phyloP scores from a whole-genome alignment of 1,140 invertebrate genomes.

The Maconellicoccus hirsutus region DNA sequence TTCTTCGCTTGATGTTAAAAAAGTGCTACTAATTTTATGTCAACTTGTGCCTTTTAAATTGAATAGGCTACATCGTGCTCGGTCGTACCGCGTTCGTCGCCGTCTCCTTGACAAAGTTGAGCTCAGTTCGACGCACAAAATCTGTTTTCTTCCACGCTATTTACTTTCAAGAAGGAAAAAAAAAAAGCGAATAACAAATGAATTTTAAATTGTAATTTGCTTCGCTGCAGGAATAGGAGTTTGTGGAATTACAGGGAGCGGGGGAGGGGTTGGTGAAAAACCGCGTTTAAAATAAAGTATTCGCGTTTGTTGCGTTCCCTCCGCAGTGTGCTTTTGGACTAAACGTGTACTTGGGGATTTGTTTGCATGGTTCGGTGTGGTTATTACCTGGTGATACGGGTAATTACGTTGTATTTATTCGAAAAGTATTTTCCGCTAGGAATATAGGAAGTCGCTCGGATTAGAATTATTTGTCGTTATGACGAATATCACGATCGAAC shows the following conservation, averaged over 20 bases:
- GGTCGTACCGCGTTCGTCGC: no score
- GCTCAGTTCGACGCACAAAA: neutral
- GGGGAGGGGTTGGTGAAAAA: no score
- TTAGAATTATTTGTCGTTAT: no score
- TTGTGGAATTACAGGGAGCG: no score
- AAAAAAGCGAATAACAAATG: neutral
- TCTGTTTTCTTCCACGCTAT: constrained; percentile 4
- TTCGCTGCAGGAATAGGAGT: neutral
- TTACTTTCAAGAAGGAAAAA: neutral
- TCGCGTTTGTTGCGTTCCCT: neutral
- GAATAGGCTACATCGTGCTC: neutral
- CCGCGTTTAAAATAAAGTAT: no score
- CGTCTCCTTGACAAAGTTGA: neutral
- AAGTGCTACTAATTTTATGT: constrained; percentile 9
- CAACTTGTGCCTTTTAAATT: constrained; percentile 1
- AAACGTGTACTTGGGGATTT: no score
- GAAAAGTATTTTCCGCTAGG: no score
- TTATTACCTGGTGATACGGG: neutral
- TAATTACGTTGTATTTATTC: neutral
- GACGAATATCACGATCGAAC: no score
- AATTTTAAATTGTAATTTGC: constrained; percentile 10
- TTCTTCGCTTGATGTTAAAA: constrained; percentile 2
- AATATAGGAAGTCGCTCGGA: no score
- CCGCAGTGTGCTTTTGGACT: neutral
- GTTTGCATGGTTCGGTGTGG: no score